Percentiles rank a stretch among this genome's conserved stretches.
Evolutionary conservation across 2,113 vertebrate species (phyloP).

Genomic region (Nibea coibor): DNA sequence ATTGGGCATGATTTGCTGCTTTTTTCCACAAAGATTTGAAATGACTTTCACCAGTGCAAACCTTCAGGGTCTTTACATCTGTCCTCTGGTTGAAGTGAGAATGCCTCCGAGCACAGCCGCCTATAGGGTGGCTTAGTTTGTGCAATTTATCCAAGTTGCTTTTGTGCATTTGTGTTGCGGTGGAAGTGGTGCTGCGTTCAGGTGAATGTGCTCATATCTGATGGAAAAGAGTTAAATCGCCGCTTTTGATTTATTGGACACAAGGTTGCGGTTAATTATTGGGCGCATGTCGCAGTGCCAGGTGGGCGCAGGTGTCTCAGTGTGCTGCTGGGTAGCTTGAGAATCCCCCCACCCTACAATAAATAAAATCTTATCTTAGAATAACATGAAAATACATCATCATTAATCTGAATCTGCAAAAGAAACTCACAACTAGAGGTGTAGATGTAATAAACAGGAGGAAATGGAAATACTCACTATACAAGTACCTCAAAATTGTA

Average conservation of each 20-base stretch:
- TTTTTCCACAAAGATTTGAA: background rate
- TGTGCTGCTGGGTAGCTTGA: background rate
- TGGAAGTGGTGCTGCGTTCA: background rate
- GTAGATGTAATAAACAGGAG: background rate
- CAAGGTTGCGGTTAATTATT: background rate
- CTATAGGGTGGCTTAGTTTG: background rate
- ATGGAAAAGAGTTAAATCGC: background rate
- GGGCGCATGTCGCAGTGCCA: background rate
- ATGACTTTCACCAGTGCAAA: background rate
- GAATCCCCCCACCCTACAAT: no score
- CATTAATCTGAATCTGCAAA: background rate
- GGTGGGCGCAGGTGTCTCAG: background rate
- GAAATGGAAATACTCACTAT: background rate
- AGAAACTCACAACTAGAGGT: no score
- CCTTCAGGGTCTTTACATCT: background rate
- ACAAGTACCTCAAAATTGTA: background rate
- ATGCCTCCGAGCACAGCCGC: background rate
- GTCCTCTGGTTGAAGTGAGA: background rate
- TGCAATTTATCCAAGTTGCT: background rate
- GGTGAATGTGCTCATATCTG: background rate
- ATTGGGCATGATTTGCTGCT: background rate
- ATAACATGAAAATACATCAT: no score
- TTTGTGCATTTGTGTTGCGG: background rate
- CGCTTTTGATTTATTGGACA: conserved; percentile 9
- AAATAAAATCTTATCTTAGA: no score